Base-by-base conservation (phyloP, 1,140 invertebrate species). In the Tetramorium simillimum region DNA sequence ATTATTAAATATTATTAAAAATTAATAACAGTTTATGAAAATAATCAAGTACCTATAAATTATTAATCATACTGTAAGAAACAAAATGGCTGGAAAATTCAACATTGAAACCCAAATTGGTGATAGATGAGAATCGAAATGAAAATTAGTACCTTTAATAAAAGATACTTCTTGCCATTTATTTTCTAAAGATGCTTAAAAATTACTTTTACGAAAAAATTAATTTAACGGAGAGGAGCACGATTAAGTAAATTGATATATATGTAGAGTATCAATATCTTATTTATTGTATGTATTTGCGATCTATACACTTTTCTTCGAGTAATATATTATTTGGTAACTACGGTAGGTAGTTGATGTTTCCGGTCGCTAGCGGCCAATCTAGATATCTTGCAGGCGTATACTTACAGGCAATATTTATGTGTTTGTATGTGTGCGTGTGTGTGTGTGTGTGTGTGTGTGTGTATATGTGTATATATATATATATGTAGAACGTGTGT, bases 281-380 rank as follows among this genome's bases (percentile, higher is more conserved):
- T 91, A 92, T 93, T 93, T 93, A 93, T 94, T 93, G 91, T 90
- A 93, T 91, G 89, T 92, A 93, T 93, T 91, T 92, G 90, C 91
- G 92, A 92, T 93, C 92, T 93, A 93, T 94, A 94, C 93, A 94
- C 93, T 93, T 53, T 73, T 85, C 49, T 91, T 93, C 90, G 91
- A 91, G 91, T 92, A 93, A 91, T 89, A 92, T 91, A 91, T 89
- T 58, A 89, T 86, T 75, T 60, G 90, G 87, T 90, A 90, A 91
- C 89, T 90, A 90, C 85, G 33, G 65, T 81, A 89, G 76, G 78
- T 49, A 33, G 33, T 33, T 33, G 85, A 91, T 84, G 62, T 43
- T 81, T 80, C 40, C 70, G 62, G 53, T 90, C 78, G 88, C 72
- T 75, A 65, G 58, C 77, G 72, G 53, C 70, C 62, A 85, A 62